phyloP scores from a whole-genome alignment of 1,140 invertebrate species.

The Aporrectodea caliginosa region DNA sequence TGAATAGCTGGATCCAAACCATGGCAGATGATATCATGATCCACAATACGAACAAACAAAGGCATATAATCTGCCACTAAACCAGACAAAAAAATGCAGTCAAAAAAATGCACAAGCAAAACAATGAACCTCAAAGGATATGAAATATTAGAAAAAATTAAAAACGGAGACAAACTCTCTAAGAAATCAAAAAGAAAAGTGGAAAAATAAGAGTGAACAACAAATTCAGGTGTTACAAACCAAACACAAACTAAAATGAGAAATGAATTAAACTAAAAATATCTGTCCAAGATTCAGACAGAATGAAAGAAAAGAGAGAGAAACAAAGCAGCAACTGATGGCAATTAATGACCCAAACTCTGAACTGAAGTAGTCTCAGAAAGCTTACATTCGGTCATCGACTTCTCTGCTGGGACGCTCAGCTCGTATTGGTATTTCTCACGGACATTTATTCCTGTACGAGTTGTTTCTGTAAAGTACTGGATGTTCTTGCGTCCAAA shows the following conservation, averaged over 20 bases:
- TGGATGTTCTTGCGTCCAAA: slow-evolving; percentile 95
- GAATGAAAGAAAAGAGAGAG: too few relatives aligned
- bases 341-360: slow-evolving; percentile 3
- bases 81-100: background rate
- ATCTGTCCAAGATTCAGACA: too few relatives aligned
- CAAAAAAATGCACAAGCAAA: background rate
- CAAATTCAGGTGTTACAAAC: too few relatives aligned
- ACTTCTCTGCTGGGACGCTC: slow-evolving; percentile 1
- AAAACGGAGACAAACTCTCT: background rate
- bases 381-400: slow-evolving; percentile 12
- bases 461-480: slow-evolving; percentile 73
- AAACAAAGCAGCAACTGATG: too few relatives aligned
- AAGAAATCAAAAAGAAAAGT: background rate
- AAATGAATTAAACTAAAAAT: too few relatives aligned
- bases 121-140: background rate
- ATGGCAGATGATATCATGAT: background rate
- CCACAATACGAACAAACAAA: background rate
- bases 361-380: background rate
- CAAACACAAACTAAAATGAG: too few relatives aligned
- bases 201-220: too few relatives aligned
- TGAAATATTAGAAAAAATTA: background rate
- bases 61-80: background rate
- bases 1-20: background rate
- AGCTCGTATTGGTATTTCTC: slow-evolving; percentile 53
- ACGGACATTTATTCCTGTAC: slow-evolving; percentile 49